Conservation (phyloP, 64 coral and sea anemone species). For the Hydrozoanthus tunicans region DNA sequence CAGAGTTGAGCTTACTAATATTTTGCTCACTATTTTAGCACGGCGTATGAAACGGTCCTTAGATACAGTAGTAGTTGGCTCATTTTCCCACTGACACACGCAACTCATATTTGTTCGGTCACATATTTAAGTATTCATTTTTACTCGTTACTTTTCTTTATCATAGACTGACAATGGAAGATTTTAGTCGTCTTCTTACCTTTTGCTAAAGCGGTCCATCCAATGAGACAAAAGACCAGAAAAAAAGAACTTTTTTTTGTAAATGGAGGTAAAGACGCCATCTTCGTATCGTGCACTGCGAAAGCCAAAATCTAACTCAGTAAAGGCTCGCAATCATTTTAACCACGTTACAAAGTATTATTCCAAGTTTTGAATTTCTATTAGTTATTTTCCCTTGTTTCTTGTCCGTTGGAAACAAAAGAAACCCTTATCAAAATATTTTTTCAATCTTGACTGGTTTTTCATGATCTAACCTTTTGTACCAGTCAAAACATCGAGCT, state of each 20-base stretch:
- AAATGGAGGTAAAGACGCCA: neutral
- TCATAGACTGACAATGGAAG: neutral
- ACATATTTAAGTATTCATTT: neutral
- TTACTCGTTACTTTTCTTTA: neutral
- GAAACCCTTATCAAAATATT: constrained; percentile 19
- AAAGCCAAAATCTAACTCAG: neutral
- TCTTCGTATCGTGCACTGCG: neutral
- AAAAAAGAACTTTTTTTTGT: neutral
- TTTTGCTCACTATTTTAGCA: no score
- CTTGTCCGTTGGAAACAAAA: neutral
- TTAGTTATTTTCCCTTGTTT: neutral
- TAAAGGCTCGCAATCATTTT: neutral
- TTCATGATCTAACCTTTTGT: constrained; percentile 16
- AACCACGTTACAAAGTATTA: neutral
- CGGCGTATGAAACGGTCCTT: no score
- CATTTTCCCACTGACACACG: no score
- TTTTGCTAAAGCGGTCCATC: constrained; percentile 1
- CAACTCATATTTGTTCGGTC: neutral
- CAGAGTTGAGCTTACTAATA: no score
- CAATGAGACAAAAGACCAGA: neutral
- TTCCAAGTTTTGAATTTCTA: neutral
- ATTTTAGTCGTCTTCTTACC: neutral
- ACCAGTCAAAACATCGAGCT: constrained; percentile 34
- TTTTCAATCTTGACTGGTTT: neutral
- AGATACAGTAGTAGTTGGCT: no score